These are phyloP conservation scores for Heteronetta atricapilla DNA, from an alignment of 2,113 vertebrate species.

Conservation along the genomic window DNA sequence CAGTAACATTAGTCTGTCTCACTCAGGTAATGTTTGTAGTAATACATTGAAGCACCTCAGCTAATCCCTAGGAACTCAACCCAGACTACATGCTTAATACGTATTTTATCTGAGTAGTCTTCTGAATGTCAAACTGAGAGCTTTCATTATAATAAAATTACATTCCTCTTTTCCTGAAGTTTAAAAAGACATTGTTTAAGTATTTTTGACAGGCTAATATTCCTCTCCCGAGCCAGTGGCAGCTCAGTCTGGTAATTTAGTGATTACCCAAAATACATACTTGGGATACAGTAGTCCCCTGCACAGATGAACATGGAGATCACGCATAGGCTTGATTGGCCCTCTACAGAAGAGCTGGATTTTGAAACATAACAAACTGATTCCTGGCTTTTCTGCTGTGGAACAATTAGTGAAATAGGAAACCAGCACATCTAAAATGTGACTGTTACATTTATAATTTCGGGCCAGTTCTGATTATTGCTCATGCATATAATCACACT, in stretches of 20 bases:
- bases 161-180: constrained; percentile 29
- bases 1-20: constrained; percentile 11
- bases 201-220: neutral
- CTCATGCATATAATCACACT: constrained; percentile 5
- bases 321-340: neutral
- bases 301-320: neutral
- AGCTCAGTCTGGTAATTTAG: neutral
- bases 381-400: neutral
- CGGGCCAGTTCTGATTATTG: constrained; percentile 19
- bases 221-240: neutral
- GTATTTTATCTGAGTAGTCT: neutral
- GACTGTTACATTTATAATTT: neutral
- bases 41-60: neutral
- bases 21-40: neutral
- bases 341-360: neutral
- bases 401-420: neutral
- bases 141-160: neutral
- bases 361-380: neutral
- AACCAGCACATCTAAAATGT: neutral
- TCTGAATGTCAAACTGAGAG: neutral
- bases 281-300: neutral
- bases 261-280: neutral
- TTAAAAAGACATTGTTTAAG: neutral
- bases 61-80: constrained; percentile 3
- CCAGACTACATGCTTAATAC: neutral